Base-by-base conservation (phyloP, 2,888 invertebrate species). In the Ichneumoninae sp. region DNA sequence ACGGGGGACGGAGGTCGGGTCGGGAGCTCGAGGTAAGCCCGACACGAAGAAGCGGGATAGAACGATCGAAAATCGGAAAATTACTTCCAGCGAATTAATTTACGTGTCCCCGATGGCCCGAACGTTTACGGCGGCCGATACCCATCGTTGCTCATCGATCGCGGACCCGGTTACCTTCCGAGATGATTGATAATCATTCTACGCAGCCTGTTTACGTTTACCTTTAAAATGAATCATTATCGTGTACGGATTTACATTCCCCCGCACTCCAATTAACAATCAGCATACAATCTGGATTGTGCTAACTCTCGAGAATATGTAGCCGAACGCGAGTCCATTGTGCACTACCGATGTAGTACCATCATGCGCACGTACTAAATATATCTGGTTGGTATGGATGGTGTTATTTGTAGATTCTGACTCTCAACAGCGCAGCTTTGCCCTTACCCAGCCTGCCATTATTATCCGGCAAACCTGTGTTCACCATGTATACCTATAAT, bases 261-360 rank as follows among this genome's bases (percentile, higher is more conserved):
- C 78, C 75, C 82, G 66, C 66, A 50, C 75, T 80, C 71, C 66
- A 84, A 82, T 82, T 82, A 84, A 80, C 84, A 80, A 82, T 82
- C 66, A 68, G 71, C 82, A 80, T 76, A 76, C 79, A 84, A 62
- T 71, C 66, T 33, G 66, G 79, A 62, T 79, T 79, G 33, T 66
- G 70, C 79, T 65, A 84, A 81, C 78, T 75, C 81, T 54, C 66
- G 75, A 79, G 71, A 76, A 60, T 72, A 60, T 79, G 75, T 71
- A 82, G 65, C 52, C n/a, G 16, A 62, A 16, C 6, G 5, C 79
- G 65, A 79, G 79, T 76, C 66, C 68, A 79, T 75, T 71, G 82
- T 75, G 60, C 82, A 84, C 68, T 62, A 50, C 47, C 76, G 71
- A 82, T 81, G 79, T 68, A 47, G 40, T 22, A 78, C 78, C 70